Conservation (phyloP, 2,113 vertebrate genomes). For the Upupa epops region DNA sequence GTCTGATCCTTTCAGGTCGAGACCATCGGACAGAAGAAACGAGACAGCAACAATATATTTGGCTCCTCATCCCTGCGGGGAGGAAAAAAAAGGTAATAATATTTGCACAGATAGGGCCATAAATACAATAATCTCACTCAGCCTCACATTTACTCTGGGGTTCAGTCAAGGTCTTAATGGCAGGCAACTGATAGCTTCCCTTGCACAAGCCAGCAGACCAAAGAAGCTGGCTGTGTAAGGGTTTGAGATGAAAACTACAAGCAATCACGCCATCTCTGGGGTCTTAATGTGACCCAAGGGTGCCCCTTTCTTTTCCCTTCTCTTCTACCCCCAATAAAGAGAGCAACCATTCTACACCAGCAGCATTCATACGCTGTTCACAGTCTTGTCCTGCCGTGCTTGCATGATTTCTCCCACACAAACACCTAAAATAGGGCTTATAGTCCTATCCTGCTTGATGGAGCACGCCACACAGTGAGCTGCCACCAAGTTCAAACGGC, state of each 20-base stretch:
- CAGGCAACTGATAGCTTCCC: not conserved
- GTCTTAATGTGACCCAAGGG: not conserved
- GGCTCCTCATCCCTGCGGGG: not conserved
- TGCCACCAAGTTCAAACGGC: not conserved
- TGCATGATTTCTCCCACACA: constrained; percentile 22
- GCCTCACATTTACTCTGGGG: not conserved
- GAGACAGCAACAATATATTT: not conserved
- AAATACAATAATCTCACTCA: not conserved
- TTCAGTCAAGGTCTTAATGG: not conserved
- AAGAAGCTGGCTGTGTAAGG: not conserved
- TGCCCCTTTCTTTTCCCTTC: not conserved
- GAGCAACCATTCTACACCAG: not conserved
- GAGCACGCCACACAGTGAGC: constrained; percentile 11
- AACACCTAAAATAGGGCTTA: constrained; percentile 9
- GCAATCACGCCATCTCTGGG: not conserved
- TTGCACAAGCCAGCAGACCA: not conserved
- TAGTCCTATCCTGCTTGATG: not conserved
- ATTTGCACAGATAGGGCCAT: not conserved
- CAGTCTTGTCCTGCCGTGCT: not conserved
- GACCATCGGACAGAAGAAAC: not conserved
- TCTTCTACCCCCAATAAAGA: not conserved
- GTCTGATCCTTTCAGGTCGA: not conserved
- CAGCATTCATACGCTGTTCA: not conserved
- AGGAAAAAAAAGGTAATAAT: not conserved
- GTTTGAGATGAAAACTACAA: not conserved